These are phyloP conservation scores for Eulemur rufifrons DNA, from an alignment of 2,113 vertebrate genomes.

Conservation along the genomic window DNA sequence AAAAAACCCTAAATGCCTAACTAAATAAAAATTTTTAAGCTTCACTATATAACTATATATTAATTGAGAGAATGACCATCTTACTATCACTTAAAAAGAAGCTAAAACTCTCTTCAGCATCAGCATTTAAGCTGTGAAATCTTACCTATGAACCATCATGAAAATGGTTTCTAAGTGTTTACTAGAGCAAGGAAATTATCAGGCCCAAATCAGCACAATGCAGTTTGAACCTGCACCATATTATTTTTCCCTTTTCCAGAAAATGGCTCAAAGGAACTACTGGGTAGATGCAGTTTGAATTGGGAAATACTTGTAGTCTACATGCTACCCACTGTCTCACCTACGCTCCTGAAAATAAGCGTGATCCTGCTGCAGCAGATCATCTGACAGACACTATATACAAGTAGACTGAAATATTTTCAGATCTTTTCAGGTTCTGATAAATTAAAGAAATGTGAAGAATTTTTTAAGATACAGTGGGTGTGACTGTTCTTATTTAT, in stretches of 20 bases:
- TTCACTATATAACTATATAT: background rate
- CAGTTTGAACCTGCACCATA: background rate
- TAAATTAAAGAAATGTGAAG: background rate
- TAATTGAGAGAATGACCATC: background rate
- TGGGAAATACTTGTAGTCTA: background rate
- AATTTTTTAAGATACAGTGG: background rate
- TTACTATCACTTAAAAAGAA: background rate
- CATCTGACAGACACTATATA: background rate
- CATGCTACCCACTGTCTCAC: accelerated
- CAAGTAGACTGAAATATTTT: background rate
- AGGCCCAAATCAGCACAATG: background rate
- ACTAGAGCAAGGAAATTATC: background rate
- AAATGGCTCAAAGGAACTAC: background rate
- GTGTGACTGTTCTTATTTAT: background rate
- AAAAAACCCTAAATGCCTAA: background rate
- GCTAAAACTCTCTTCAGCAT: background rate
- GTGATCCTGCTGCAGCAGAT: background rate
- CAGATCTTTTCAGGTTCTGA: background rate
- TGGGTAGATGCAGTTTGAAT: background rate
- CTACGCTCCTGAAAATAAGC: background rate
- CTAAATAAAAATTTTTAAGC: background rate
- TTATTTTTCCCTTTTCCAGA: background rate
- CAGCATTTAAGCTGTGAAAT: background rate
- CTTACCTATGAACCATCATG: background rate
- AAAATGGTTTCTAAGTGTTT: background rate